Evolutionary conservation across 1,140 invertebrate genomes (phyloP).

Genomic region (Drosophila pachea): DNA sequence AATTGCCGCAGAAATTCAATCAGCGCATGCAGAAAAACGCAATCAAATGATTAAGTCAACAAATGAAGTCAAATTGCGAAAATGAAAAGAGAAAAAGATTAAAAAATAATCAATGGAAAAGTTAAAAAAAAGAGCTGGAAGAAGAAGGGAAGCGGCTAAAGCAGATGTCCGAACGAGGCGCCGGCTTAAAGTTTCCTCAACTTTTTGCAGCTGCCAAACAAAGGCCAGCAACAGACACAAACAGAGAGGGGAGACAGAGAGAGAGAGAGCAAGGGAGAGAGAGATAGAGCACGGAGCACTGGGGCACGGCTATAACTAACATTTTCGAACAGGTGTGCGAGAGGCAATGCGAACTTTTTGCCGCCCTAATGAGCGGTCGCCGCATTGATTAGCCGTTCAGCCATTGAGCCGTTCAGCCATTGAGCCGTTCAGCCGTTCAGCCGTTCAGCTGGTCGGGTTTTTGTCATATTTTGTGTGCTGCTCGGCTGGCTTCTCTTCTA

Average conservation of each 20-base stretch:
- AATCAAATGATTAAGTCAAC: conserved; percentile 77
- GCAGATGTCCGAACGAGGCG: conserved; percentile 26
- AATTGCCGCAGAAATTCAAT: conserved; percentile 65
- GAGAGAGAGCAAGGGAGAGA: not conserved
- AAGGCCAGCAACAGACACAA: not conserved
- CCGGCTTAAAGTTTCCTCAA: conserved; percentile 42
- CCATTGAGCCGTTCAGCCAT: too few relatives aligned
- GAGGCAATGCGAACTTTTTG: conserved; percentile 31
- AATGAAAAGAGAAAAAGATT: conserved; percentile 13
- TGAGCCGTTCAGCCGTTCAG: conserved; percentile 21
- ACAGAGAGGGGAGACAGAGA: not conserved
- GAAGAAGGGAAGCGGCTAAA: not conserved
- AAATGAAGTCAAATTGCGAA: conserved; percentile 68
- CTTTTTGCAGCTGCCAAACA: conserved; percentile 19
- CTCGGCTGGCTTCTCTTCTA: not conserved
- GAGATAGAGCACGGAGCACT: not conserved
- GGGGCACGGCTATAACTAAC: not conserved
- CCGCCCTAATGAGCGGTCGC: conserved; percentile 54
- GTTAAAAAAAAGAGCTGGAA: conserved; percentile 7
- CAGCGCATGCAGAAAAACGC: conserved; percentile 70
- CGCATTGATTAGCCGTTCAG: conserved; percentile 46
- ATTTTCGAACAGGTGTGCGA: conserved; percentile 53
- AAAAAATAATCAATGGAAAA: conserved; percentile 29
- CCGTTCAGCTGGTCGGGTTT: conserved; percentile 31
- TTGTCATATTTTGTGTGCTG: conserved; percentile 8